Evolutionary conservation across 2,888 invertebrate genomes (phyloP), one percentile per base, ranked within the genome.

Genomic region (Ecdyonurus torrentis): DNA sequence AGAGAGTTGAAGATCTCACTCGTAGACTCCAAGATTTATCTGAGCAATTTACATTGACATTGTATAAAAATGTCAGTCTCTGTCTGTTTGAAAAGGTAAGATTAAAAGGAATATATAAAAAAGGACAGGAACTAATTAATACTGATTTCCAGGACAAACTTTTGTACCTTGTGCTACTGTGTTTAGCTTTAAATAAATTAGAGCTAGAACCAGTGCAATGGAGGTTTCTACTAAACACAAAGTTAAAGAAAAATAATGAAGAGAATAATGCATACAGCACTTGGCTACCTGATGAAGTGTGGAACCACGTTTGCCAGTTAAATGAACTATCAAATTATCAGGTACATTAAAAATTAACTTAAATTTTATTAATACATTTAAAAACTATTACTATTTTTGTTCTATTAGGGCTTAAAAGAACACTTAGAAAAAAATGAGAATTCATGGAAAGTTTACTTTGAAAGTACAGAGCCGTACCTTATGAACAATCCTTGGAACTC

Each of bases 61-160:
- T 96, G 1, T 96, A 94, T 71, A 80, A 85, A 23, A 96, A 94
- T 72, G 90, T 96, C 69, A 93, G 95, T 72, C 83, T 95, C 69
- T 95, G 95, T 71, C 78, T 97, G 53, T 95, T 96, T 75, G 95
- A 95, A 74, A 91, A 92, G 80, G 87, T 86, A 71, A 67, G 59
- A 50, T 25, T 37, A 37, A 3, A n/a, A 55, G 10, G 1, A 58
- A 20, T 24, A 2, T 19, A 59, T 23, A n/a, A 7, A 23, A 19
- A 2, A 23, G 19, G 10, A 50, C 18, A 61, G 25, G 50, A 5
- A 23, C 2, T n/a, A 63, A 18, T 1, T 23, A 18, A 24, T 7
- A 2, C 55, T 25, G 19, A 19, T 20, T 24, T 70, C 10, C 71
- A 90, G 83, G 93, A 97, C 74, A 95, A 96, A 76, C 77, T 95